phyloP scores from a whole-genome alignment of 2,113 vertebrate species.

The Corapipo altera region DNA sequence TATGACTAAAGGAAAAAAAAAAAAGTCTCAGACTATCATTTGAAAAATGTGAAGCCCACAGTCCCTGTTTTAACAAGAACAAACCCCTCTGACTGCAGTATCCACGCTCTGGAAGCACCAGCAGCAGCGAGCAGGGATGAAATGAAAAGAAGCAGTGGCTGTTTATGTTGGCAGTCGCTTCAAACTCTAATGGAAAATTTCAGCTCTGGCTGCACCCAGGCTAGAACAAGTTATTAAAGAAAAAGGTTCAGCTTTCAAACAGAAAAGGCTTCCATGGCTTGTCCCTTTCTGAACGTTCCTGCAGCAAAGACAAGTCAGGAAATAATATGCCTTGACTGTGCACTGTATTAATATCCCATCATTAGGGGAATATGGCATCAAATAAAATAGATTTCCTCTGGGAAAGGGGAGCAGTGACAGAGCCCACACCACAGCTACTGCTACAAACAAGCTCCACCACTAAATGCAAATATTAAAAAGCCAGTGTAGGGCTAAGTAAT shows the following conservation, averaged over 20 bases:
- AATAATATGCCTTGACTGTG: neutral
- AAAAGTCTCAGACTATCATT: neutral
- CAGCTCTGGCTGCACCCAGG: constrained; percentile 45
- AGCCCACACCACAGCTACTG: neutral
- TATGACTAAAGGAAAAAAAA: neutral
- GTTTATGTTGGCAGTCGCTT: constrained; percentile 63
- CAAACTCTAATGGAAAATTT: constrained; percentile 66
- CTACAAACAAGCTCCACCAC: neutral
- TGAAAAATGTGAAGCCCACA: neutral
- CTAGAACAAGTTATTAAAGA: constrained; percentile 49
- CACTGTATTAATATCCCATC: constrained; percentile 12
- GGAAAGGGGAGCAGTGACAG: neutral
- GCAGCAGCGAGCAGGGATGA: constrained; percentile 25
- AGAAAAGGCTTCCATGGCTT: constrained; percentile 27
- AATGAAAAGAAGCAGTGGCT: constrained; percentile 54
- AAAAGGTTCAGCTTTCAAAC: constrained; percentile 48
- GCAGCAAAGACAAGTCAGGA: constrained; percentile 15
- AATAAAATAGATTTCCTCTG: constrained; percentile 2
- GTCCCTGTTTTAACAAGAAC: neutral
- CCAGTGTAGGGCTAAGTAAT: neutral
- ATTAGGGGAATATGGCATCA: neutral
- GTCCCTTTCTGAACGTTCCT: neutral
- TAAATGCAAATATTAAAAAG: neutral
- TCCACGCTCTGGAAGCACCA: neutral
- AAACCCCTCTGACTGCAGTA: neutral